Evolutionary conservation across 2,797 vertebrate species (phyloP).

Genomic region (Calcarius lapponicus): DNA sequence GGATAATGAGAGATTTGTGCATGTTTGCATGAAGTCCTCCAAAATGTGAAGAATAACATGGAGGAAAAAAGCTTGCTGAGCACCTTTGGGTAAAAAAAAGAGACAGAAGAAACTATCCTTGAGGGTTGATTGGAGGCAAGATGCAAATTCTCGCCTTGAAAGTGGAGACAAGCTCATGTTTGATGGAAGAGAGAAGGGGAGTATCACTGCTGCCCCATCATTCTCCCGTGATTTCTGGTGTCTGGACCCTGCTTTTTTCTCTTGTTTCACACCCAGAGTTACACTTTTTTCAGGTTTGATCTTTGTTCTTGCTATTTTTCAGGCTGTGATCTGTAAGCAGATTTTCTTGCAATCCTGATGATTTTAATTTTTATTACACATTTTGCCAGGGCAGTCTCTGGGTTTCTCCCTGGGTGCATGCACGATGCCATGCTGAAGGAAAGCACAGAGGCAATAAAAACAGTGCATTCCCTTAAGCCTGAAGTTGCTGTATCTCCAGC

Average conservation of each 20-base stretch:
- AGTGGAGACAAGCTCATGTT: not conserved
- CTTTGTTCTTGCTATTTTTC: not conserved
- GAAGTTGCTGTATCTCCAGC: not conserved
- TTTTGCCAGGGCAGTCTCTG: not conserved
- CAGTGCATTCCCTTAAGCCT: not conserved
- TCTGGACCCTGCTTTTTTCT: accelerated
- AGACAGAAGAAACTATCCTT: not conserved
- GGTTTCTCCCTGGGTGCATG: not conserved
- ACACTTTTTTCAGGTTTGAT: not conserved
- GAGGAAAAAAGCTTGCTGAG: not conserved
- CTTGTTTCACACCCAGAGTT: not conserved
- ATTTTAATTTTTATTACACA: not conserved
- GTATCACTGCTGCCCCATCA: accelerated
- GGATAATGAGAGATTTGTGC: not conserved
- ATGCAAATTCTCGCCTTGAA: not conserved
- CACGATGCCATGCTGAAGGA: not conserved
- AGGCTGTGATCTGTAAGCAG: not conserved
- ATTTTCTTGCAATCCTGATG: not conserved
- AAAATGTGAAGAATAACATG: not conserved
- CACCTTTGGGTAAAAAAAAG: not conserved
- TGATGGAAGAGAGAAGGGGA: not conserved
- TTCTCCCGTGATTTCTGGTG: not conserved
- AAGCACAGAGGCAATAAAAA: not conserved
- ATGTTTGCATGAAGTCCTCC: not conserved
- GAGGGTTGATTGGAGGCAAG: not conserved